Evolutionary conservation across 2,888 invertebrate species (phyloP).

Genomic region (Willowsia nigromaculata): DNA sequence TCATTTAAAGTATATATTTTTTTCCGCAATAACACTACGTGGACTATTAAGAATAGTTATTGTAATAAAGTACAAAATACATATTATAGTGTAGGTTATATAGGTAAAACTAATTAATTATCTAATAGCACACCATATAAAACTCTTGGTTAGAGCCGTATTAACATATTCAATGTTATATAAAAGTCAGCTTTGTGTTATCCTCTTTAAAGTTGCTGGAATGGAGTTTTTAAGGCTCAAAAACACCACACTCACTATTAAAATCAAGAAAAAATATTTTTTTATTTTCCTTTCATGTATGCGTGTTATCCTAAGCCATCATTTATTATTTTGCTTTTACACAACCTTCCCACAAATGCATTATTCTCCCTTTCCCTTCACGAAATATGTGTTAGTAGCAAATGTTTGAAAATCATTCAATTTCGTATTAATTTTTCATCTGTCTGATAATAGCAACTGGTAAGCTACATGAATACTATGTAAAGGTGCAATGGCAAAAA

Average conservation of each 20-base stretch:
- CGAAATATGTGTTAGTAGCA: neutral
- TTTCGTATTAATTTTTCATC: too few relatives aligned
- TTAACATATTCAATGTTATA: neutral
- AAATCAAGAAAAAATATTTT: neutral
- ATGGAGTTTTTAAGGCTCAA: neutral
- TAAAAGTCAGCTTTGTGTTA: neutral
- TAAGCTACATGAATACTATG: too few relatives aligned
- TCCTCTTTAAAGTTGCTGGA: neutral
- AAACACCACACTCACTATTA: neutral
- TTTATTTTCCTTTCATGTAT: neutral
- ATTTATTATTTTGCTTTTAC: neutral
- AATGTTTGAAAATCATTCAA: too few relatives aligned
- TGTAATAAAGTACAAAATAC: constrained; percentile 27
- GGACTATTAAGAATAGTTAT: neutral
- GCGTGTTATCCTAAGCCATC: neutral
- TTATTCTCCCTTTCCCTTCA: neutral
- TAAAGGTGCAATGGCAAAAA: too few relatives aligned
- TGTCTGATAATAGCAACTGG: too few relatives aligned
- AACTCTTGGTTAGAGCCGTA: constrained; percentile 52
- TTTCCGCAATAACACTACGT: neutral
- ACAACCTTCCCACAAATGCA: neutral
- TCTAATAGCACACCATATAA: constrained; percentile 70
- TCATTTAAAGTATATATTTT: neutral
- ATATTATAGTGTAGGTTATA: neutral
- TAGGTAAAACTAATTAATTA: constrained; percentile 36